These are phyloP conservation scores for Sciurus niger DNA, from an alignment of 2,113 vertebrate genomes.

Conservation along the genomic window DNA sequence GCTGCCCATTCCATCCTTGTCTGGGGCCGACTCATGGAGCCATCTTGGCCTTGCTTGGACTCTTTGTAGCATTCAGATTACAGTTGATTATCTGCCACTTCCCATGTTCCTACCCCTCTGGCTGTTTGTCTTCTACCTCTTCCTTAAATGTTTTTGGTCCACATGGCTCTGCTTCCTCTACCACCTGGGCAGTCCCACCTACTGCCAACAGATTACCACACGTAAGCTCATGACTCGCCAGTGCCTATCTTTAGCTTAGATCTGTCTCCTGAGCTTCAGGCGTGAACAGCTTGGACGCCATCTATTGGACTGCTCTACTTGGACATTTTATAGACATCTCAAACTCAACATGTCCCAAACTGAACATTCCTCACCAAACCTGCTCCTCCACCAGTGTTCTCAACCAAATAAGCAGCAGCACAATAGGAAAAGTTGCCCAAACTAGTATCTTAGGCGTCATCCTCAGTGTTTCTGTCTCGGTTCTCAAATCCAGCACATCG, in stretches of 20 bases:
- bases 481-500: neutral
- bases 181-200: neutral
- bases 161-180: neutral
- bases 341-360: conserved; percentile 3
- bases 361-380: conserved; percentile 50
- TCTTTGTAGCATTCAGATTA: neutral
- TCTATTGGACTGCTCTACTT: neutral
- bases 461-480: too few species aligned
- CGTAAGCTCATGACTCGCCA: accelerated
- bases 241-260: neutral
- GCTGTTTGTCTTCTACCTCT: neutral
- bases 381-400: neutral
- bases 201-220: neutral
- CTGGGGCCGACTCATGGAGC: neutral
- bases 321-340: conserved; percentile 15
- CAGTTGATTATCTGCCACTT: neutral
- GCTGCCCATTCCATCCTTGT: neutral
- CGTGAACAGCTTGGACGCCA: neutral
- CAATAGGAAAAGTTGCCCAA: neutral
- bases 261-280: conserved; percentile 47
- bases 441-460: neutral
- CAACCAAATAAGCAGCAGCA: neutral
- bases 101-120: too few species aligned
- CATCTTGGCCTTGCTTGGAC: neutral
- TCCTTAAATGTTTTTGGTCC: neutral